Percentiles rank a stretch among this genome's conserved stretches.
These are phyloP conservation scores for Tapera naevia DNA, from an alignment of 2,797 vertebrate genomes.

Conservation along the genomic window DNA sequence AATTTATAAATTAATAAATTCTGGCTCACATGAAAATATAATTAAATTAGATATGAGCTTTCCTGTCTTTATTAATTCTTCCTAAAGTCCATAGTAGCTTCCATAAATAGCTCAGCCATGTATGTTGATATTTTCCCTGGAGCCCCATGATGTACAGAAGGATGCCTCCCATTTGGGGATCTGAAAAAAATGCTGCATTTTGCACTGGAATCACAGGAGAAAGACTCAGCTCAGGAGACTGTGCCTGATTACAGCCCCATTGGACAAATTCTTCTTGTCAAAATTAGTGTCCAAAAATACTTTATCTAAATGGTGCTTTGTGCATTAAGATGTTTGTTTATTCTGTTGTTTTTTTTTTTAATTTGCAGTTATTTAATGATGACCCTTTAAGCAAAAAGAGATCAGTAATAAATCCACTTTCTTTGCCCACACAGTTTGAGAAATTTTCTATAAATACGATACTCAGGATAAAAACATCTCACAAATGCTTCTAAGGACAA, in stretches of 20 bases:
- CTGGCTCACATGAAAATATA: neutral
- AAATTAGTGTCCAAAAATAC: conserved; percentile 34
- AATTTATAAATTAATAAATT: conserved; percentile 13
- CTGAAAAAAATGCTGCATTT: neutral
- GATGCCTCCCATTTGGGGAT: neutral
- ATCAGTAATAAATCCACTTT: neutral
- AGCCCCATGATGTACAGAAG: neutral
- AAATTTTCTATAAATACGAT: neutral
- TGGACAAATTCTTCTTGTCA: neutral
- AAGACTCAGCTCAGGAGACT: neutral
- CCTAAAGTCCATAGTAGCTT: neutral
- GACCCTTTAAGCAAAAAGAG: neutral
- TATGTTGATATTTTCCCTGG: neutral
- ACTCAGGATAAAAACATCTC: neutral
- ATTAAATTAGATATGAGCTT: neutral
- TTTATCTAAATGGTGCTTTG: neutral
- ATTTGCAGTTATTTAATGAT: neutral
- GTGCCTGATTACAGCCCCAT: neutral
- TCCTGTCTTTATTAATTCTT: neutral
- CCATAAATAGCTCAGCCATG: neutral
- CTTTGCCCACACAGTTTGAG: neutral
- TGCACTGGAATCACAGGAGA: neutral
- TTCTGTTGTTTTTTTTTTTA: neutral
- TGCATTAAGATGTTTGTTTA: neutral
- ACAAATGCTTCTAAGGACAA: neutral